phyloP scores from a whole-genome alignment of 2,797 vertebrate species.

The Scolopax rusticola region DNA sequence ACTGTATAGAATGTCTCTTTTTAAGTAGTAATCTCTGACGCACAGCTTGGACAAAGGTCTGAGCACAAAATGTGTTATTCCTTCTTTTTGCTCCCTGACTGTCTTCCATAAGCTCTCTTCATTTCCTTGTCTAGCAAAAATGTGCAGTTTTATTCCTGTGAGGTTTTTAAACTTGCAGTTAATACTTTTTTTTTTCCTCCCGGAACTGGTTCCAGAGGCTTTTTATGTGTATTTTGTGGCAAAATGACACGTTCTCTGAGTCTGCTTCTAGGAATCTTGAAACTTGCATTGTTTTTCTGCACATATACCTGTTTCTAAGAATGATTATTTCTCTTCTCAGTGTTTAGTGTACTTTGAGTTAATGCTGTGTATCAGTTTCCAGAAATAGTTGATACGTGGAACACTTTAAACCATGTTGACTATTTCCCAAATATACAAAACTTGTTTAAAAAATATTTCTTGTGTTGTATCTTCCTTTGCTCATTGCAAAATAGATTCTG shows the following conservation, averaged over 20 bases:
- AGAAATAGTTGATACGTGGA: not conserved
- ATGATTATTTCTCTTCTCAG: not conserved
- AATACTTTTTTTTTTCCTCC: not conserved
- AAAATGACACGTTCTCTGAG: not conserved
- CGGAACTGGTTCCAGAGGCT: not conserved
- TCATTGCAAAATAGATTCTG: not conserved
- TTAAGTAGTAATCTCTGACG: not conserved
- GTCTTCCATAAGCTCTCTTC: not conserved
- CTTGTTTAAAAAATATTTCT: not conserved
- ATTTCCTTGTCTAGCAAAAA: not conserved
- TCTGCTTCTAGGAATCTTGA: not conserved
- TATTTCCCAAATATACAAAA: not conserved
- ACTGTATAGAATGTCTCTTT: not conserved
- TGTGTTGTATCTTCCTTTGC: not conserved
- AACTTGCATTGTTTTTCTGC: not conserved
- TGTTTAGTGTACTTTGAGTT: not conserved
- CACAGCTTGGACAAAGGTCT: not conserved
- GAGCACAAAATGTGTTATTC: not conserved
- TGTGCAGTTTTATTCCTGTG: not conserved
- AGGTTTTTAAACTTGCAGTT: not conserved
- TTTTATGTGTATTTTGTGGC: not conserved
- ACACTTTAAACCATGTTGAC: not conserved
- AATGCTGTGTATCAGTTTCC: not conserved
- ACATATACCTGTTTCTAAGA: not conserved
- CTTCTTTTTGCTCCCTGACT: not conserved